Conservation (phyloP, 1,140 invertebrate species). For the Fopius arisanus region DNA sequence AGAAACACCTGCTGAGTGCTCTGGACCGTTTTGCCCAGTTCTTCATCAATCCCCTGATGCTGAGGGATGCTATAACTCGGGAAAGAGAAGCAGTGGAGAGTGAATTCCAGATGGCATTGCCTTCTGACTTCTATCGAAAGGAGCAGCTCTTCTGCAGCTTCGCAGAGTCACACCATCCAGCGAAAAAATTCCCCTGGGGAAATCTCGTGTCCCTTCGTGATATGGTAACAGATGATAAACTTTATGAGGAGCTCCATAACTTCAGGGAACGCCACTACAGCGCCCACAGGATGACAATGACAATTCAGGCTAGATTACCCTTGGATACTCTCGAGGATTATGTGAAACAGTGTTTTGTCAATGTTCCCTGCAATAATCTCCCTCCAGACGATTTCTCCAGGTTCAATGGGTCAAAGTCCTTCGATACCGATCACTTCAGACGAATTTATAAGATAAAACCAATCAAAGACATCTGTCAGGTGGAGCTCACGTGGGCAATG, state of each 20-base stretch:
- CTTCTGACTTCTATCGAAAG: constrained; percentile 73
- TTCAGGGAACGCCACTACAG: constrained; percentile 87
- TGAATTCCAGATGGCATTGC: constrained; percentile 79
- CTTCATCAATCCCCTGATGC: constrained; percentile 88
- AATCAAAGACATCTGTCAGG: constrained; percentile 75
- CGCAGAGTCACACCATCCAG: constrained; percentile 75
- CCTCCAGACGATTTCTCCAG: constrained; percentile 69
- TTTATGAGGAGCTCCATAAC: constrained; percentile 75
- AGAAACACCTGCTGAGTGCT: constrained; percentile 75
- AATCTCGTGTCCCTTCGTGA: constrained; percentile 80
- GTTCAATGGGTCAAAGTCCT: constrained; percentile 64
- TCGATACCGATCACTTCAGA: constrained; percentile 72
- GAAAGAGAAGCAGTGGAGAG: constrained; percentile 94
- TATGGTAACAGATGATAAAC: constrained; percentile 70
- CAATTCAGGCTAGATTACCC: constrained; percentile 82
- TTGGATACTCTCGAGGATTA: constrained; percentile 77
- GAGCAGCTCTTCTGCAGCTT: constrained; percentile 78
- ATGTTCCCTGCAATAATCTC: constrained; percentile 72
- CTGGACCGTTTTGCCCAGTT: constrained; percentile 91
- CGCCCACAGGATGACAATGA: constrained; percentile 87
- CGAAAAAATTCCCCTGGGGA: constrained; percentile 85
- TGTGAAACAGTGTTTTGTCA: constrained; percentile 71
- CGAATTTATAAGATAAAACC: constrained; percentile 83
- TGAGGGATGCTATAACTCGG: constrained; percentile 83
- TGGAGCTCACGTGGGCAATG: constrained; percentile 83